A percentile compares a stretch with the other conserved stretches of the same genome.
These are phyloP conservation scores for Trichomalopsis sarcophagae DNA, from an alignment of 1,140 invertebrate species.

Conservation along the genomic window DNA sequence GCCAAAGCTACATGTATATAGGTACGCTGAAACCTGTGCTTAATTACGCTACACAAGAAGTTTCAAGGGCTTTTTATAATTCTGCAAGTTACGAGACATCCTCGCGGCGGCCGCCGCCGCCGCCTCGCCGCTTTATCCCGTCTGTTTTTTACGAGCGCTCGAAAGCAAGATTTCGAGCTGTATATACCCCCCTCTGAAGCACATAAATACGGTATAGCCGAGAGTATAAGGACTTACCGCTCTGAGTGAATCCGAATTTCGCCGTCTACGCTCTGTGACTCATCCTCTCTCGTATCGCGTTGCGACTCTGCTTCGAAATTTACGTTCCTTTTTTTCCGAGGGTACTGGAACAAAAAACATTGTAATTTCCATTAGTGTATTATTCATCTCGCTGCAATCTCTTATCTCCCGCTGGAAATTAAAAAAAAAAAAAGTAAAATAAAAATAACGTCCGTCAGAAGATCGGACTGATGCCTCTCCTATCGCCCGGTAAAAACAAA, in stretches of 20 bases:
- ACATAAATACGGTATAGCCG: conserved; percentile 17
- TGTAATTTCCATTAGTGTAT: not conserved
- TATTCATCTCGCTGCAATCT: not conserved
- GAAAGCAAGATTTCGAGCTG: conserved; percentile 18
- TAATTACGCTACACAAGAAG: not conserved
- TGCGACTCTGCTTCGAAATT: conserved; percentile 48
- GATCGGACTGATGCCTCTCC: not conserved
- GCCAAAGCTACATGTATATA: not conserved
- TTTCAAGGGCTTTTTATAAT: conserved; percentile 42
- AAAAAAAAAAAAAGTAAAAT: not conserved
- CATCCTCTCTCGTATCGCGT: not conserved
- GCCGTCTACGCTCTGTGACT: conserved; percentile 10
- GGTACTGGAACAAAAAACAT: not conserved
- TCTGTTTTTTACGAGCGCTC: conserved; percentile 46
- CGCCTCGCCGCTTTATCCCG: conserved; percentile 23
- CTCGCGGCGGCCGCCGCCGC: not conserved
- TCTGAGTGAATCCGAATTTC: conserved; percentile 32
- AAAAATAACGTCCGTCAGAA: not conserved
- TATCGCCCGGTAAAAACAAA: not conserved
- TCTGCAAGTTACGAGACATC: conserved; percentile 35
- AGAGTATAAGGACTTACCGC: conserved; percentile 6
- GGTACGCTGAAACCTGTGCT: not conserved
- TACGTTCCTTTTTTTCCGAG: not conserved
- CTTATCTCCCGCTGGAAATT: not conserved
- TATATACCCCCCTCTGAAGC: not conserved